Conservation (phyloP, 2,797 vertebrate genomes). For the Botia kubotai region DNA sequence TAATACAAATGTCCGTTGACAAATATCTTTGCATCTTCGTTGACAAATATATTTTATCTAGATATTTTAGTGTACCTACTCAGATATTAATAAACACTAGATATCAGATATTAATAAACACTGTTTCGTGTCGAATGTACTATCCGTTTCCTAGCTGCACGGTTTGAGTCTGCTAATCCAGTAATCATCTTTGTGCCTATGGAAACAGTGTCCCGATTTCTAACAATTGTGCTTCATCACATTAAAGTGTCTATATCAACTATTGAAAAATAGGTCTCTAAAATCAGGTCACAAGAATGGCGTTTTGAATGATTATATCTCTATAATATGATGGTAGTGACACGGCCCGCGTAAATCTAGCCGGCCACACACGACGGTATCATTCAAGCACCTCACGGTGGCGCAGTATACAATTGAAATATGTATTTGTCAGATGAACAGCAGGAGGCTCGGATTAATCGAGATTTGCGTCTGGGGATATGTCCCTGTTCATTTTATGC, state of each 20-base stretch:
- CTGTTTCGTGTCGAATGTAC: too few species aligned
- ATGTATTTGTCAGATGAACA: slow-evolving; percentile 50
- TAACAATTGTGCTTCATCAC: too few species aligned
- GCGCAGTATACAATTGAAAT: slow-evolving; percentile 59
- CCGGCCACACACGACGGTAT: not conserved
- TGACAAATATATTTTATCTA: too few species aligned
- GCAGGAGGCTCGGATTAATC: slow-evolving; percentile 73
- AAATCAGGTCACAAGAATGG: not conserved
- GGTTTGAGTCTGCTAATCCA: too few species aligned
- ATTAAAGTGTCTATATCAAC: too few species aligned
- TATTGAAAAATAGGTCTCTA: not conserved
- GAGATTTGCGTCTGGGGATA: slow-evolving; percentile 19
- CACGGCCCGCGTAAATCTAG: not conserved
- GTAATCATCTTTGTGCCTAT: too few species aligned
- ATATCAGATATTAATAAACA: not conserved
- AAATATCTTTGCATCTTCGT: too few species aligned
- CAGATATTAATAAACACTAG: too few species aligned
- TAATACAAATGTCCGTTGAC: not conserved
- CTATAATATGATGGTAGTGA: too few species aligned
- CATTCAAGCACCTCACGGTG: slow-evolving; percentile 50
- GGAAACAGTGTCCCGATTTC: too few species aligned
- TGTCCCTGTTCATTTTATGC: slow-evolving; percentile 18
- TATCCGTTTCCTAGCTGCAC: too few species aligned
- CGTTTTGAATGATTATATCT: not conserved
- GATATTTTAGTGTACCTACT: not conserved